phyloP scores from a whole-genome alignment of 1,140 invertebrate species.

The Eufriesea mexicana region DNA sequence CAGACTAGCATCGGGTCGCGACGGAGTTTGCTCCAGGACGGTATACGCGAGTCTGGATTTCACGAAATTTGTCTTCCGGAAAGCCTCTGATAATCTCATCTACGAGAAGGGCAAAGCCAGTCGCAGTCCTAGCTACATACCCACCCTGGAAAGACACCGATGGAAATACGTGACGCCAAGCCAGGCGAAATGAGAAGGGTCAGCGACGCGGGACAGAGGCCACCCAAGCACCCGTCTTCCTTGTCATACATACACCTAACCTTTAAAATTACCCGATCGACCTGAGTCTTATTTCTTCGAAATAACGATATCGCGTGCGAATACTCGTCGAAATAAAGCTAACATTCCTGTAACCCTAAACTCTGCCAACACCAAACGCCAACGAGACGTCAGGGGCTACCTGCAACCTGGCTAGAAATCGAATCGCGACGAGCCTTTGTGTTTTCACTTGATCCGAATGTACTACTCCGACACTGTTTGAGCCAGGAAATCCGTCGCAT shows the following conservation, averaged over 20 bases:
- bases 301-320: not conserved
- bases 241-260: not conserved
- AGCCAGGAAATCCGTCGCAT: not conserved
- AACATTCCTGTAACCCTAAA: not conserved
- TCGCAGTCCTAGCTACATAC: slow-evolving; percentile 47
- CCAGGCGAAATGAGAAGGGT: not conserved
- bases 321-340: not conserved
- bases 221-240: no score
- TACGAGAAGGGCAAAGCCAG: slow-evolving; percentile 60
- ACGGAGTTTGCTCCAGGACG: slow-evolving; percentile 9
- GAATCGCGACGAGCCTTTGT: not conserved
- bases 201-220: no score
- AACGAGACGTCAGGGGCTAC: not conserved
- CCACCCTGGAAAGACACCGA: slow-evolving; percentile 40
- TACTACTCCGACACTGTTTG: not conserved
- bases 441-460: not conserved
- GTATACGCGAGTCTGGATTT: slow-evolving; percentile 20
- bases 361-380: not conserved
- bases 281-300: not conserved
- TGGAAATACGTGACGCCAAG: slow-evolving; percentile 49
- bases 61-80: slow-evolving; percentile 31
- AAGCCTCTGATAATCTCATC: slow-evolving; percentile 62
- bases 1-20: not conserved
- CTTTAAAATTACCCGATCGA: not conserved
- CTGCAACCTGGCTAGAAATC: not conserved